Base-by-base conservation (phyloP, 1,140 invertebrate species). In the Meloidogyne floridensis region DNA sequence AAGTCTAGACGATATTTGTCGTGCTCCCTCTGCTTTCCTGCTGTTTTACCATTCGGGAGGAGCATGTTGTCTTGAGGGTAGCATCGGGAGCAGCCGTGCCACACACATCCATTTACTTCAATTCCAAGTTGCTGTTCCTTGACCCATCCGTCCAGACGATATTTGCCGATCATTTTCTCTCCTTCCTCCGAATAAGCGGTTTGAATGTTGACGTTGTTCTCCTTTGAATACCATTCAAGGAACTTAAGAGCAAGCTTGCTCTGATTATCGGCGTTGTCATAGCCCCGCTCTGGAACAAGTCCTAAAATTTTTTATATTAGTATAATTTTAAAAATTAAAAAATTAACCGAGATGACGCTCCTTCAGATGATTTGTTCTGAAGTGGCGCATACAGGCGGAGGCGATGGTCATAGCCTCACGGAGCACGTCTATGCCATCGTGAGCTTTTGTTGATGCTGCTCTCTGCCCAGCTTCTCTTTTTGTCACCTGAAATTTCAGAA, bases 31-130 rank as follows among this genome's bases (percentile, higher is more conserved):
- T 51, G 43, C 76, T 20, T 18, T 6, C 43, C 76, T 15, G 76
- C 76, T 10, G 76, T 75, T 18, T 75, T 74, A 6, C 76, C 76
- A 71, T 32, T 78, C 7, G 76, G 20, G 42, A 78, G 43, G 4
- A 69, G 7, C 8, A 53, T 78, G 7, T 78, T 15, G 13, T 47
- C 6, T 7, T 54, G 1, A 20, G 47, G 47, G 2, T 47, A 72
- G 10, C 70, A 72, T 0, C 70, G 54, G 1, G 5, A n/a, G 32
- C 70, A 72, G n/a, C 54, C 76, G 11, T 78, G 76, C 76, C 76
- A 78, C 8, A 18, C 18, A 13, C 76, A 78, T 3, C 76, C 76
- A 18, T 78, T 69, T n/a, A 78, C 76, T 72, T 78, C 76, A 15
- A 78, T 78, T 18, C 42, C 76, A 2, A 42, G 10, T 11, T 75